Conservation (phyloP, 2,113 vertebrate genomes). For the Osmerus mordax region DNA sequence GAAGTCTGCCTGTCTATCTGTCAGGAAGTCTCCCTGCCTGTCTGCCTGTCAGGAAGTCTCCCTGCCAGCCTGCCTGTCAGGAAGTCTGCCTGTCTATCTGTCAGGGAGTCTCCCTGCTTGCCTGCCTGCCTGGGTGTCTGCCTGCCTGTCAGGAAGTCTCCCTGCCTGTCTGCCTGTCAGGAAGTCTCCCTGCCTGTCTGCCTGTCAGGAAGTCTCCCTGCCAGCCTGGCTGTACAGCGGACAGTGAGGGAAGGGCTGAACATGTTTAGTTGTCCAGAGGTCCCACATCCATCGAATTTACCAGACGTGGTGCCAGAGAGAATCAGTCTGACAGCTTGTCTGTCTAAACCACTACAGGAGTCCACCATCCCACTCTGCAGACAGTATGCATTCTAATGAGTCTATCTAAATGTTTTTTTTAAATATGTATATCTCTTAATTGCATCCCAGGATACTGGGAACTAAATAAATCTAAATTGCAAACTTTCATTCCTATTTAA, state of each 20-base stretch:
- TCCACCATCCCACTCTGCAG: not conserved
- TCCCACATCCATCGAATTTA: constrained; percentile 65
- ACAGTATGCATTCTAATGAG: constrained; percentile 57
- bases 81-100: no score
- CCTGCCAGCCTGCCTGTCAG: no score
- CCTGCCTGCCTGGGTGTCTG: constrained; percentile 21
- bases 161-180: not conserved
- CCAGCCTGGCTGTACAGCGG: constrained; percentile 10
- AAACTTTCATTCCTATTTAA: constrained; percentile 39
- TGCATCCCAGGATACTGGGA: constrained; percentile 36
- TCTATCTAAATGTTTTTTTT: not conserved
- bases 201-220: not conserved
- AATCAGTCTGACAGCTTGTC: constrained; percentile 65
- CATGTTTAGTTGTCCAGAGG: constrained; percentile 62
- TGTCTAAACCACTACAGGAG: constrained; percentile 8
- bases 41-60: no score
- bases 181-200: not conserved
- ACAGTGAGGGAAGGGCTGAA: constrained; percentile 36
- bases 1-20: no score
- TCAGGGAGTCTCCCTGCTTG: not conserved
- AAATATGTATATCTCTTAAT: constrained; percentile 36
- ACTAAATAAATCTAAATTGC: constrained; percentile 49
- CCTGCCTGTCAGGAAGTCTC: not conserved
- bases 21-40: no score
- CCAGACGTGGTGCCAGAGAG: constrained; percentile 58